phyloP scores from a whole-genome alignment of 37 sponge, comb jelly and placozoan species.

The Eunapius fragilis region DNA sequence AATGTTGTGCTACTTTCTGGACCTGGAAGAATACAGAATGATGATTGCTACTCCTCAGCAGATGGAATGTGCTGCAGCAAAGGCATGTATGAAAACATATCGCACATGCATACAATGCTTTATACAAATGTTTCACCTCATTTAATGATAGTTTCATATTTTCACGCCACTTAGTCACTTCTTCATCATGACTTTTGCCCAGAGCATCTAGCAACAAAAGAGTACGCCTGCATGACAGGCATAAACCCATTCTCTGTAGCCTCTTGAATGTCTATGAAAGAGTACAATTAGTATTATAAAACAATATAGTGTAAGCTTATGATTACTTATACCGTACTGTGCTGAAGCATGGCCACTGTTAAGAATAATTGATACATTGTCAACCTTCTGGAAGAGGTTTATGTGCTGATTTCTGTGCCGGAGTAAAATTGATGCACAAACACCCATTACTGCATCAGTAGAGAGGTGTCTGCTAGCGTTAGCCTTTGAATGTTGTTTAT shows the following conservation, averaged over 20 bases:
- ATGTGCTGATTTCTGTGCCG: neutral
- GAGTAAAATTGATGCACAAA: slow-evolving; percentile 1
- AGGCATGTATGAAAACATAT: neutral
- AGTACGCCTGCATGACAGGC: neutral
- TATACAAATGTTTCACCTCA: neutral
- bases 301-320: neutral
- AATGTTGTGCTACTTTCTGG: neutral
- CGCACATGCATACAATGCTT: neutral
- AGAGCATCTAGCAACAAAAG: neutral
- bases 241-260: neutral
- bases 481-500: neutral
- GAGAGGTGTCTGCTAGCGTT: neutral
- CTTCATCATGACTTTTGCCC: neutral
- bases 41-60: neutral
- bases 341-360: slow-evolving; percentile 1
- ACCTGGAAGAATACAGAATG: neutral
- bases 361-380: neutral
- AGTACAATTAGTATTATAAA: neutral
- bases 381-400: slow-evolving; percentile 6
- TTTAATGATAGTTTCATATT: neutral
- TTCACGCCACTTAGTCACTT: neutral
- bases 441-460: neutral
- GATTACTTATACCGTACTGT: neutral
- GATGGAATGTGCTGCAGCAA: neutral
- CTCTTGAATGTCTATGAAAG: neutral